Conservation (phyloP, 1,140 invertebrate species). For the Vanessa atalanta region DNA sequence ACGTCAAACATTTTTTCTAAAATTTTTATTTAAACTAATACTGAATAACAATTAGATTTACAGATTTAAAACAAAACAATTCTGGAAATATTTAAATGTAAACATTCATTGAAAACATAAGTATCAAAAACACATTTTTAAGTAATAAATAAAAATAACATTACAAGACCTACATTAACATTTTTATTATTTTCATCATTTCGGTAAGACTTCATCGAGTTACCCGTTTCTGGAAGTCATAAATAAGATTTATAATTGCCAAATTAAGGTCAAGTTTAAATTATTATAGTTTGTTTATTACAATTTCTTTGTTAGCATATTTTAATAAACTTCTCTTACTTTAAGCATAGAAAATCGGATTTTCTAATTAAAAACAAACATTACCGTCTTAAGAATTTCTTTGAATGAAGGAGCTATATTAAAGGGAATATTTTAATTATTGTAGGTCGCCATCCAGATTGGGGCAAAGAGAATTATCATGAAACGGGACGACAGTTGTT, state of each 20-base stretch:
- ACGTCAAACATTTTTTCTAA: too few species aligned
- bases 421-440: conserved; percentile 69
- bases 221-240: too few species aligned
- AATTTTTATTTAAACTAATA: too few species aligned
- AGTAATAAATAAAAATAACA: too few species aligned
- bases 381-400: conserved; percentile 56
- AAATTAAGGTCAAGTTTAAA: conserved; percentile 6
- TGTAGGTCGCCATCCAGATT: conserved; percentile 52
- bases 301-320: conserved; percentile 34
- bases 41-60: too few species aligned
- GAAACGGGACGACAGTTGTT: conserved; percentile 61
- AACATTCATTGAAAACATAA: too few species aligned
- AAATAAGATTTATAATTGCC: not conserved
- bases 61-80: too few species aligned
- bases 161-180: too few species aligned
- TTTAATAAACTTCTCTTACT: conserved; percentile 53
- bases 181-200: too few species aligned
- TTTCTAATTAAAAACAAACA: conserved; percentile 65
- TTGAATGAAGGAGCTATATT: conserved; percentile 54
- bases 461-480: conserved; percentile 50
- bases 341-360: conserved; percentile 52
- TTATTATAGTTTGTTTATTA: conserved; percentile 22
- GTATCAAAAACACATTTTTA: too few species aligned
- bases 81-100: too few species aligned
- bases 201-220: too few species aligned